Percentiles rank a stretch among this genome's conserved stretches.
These are phyloP conservation scores for Malurus leucopterus DNA, from an alignment of 2,797 vertebrate species.

Conservation along the genomic window DNA sequence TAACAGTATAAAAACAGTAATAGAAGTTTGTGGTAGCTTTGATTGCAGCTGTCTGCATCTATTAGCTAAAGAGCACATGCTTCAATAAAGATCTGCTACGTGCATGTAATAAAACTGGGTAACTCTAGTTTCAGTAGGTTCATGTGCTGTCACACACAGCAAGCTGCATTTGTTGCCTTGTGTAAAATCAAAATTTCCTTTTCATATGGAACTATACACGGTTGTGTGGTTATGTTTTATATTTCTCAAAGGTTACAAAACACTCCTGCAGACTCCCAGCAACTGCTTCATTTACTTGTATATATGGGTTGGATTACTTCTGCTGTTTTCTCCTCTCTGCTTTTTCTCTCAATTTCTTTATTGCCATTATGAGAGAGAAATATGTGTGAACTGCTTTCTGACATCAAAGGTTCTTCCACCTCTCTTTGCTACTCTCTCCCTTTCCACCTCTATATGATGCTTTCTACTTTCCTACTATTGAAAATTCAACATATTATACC, in stretches of 20 bases:
- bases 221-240: neutral
- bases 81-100: neutral
- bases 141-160: neutral
- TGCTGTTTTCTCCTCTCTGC: neutral
- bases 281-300: neutral
- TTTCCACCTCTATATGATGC: neutral
- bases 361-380: neutral
- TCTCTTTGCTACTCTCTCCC: neutral
- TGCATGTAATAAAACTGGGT: neutral
- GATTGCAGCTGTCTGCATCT: neutral
- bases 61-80: neutral
- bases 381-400: neutral
- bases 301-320: neutral
- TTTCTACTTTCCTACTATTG: neutral
- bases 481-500: neutral
- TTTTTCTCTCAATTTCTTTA: neutral
- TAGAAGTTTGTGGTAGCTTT: neutral
- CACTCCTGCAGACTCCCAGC: neutral
- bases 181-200: neutral
- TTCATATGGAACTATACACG: too few relatives aligned
- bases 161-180: neutral
- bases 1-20: neutral
- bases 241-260: neutral
- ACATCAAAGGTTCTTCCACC: neutral
- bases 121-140: neutral